Conservation (phyloP, 2,888 invertebrate genomes). For the Eutolmus rufibarbis region DNA sequence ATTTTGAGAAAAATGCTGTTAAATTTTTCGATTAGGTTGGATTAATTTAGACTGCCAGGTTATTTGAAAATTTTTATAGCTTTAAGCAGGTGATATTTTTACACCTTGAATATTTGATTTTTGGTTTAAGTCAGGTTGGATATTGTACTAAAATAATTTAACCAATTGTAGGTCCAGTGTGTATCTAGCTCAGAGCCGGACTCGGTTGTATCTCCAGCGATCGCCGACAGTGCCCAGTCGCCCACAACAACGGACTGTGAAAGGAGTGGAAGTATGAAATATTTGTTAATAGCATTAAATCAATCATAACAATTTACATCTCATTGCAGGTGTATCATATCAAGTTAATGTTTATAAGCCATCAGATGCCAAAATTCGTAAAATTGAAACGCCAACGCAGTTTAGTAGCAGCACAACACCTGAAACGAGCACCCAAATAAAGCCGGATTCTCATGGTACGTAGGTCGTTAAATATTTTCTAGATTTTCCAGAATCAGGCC, state of each 20-base stretch:
- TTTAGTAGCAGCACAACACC: conserved; percentile 50
- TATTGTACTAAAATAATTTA: not conserved
- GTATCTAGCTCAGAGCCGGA: conserved; percentile 87
- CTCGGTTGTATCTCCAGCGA: conserved; percentile 65
- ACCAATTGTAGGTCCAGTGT: conserved; percentile 81
- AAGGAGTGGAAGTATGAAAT: conserved; percentile 53
- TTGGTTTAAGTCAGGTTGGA: not conserved
- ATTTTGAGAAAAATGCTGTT: too few species aligned
- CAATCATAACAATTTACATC: not conserved
- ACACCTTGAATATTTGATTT: too few species aligned
- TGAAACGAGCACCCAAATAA: conserved; percentile 51
- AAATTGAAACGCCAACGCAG: conserved; percentile 56
- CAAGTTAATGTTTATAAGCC: conserved; percentile 59
- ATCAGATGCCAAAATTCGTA: conserved; percentile 60
- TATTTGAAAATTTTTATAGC: too few species aligned
- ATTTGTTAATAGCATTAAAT: not conserved
- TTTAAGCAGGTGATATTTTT: too few species aligned
- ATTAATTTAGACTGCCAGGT: too few species aligned
- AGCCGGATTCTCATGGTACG: conserved; percentile 59
- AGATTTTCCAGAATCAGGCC: not conserved
- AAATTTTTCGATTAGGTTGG: too few species aligned
- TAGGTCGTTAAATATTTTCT: conserved; percentile 20
- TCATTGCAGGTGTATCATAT: conserved; percentile 54
- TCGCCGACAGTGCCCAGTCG: conserved; percentile 60
- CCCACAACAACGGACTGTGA: conserved; percentile 62